A percentile compares a stretch with the other conserved stretches of the same genome.
phyloP scores from a whole-genome alignment of 2,797 vertebrate genomes.

The Eulemur coronatus region DNA sequence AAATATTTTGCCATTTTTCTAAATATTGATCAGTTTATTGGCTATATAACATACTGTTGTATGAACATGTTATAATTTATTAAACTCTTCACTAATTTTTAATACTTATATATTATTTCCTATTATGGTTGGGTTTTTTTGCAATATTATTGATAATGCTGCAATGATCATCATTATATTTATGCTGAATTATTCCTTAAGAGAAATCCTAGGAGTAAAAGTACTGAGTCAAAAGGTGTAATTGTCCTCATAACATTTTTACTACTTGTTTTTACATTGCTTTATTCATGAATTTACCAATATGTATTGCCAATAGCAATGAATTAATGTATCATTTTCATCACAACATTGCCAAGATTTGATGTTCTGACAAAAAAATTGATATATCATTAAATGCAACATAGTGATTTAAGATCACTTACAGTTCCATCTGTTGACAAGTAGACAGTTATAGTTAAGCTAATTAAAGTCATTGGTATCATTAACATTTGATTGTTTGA shows the following conservation, averaged over 20 bases:
- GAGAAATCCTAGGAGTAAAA: background rate
- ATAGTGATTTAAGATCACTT: constrained; percentile 54
- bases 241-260: background rate
- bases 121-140: background rate
- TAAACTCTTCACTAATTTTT: background rate
- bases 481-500: constrained; percentile 59
- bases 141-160: background rate
- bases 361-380: background rate
- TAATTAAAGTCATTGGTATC: constrained; percentile 53
- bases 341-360: background rate
- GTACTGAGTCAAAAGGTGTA: background rate
- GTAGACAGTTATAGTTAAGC: constrained; percentile 43
- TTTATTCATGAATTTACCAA: background rate
- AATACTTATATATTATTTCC: background rate
- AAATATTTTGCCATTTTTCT: background rate
- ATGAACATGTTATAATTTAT: background rate
- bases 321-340: background rate
- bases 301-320: background rate
- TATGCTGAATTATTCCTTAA: constrained; percentile 5
- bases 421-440: constrained; percentile 61
- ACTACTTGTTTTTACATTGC: background rate
- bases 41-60: background rate
- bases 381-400: constrained; percentile 15
- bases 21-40: background rate
- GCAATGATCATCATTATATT: background rate